Evolutionary conservation across 2,113 vertebrate species (phyloP).

Genomic region (Ammodytes dubius): DNA sequence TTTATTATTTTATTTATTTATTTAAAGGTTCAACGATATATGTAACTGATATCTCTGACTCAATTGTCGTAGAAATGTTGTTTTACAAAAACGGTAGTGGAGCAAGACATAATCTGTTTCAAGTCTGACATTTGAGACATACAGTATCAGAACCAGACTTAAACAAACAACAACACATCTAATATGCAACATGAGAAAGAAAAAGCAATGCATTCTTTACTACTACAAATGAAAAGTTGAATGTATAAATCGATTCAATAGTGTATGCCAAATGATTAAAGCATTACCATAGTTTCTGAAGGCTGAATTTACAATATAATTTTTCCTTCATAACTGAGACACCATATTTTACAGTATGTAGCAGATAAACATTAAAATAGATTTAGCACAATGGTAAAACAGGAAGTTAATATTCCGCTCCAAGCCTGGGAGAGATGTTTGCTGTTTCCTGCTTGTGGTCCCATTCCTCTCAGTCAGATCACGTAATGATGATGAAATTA

Average conservation of each 20-base stretch:
- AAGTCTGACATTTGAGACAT: no score
- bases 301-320: no score
- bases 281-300: no score
- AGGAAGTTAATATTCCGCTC: not conserved
- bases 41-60: not conserved
- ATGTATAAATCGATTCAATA: no score
- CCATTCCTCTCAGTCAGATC: not conserved
- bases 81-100: not conserved
- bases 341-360: not conserved
- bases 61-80: not conserved
- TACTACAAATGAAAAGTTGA: no score
- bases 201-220: no score
- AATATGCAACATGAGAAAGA: no score
- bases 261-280: no score
- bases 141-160: no score
- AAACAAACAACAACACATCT: no score
- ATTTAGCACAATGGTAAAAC: conserved; percentile 7
- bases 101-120: no score
- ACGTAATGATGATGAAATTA: not conserved
- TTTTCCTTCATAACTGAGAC: no score
- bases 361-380: not conserved
- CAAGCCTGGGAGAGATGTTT: not conserved
- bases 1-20: not conserved
- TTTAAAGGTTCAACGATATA: not conserved
- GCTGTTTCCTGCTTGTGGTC: not conserved